Evolutionary conservation across 2,797 vertebrate genomes (phyloP).

Genomic region (Lacerta bilineata): DNA sequence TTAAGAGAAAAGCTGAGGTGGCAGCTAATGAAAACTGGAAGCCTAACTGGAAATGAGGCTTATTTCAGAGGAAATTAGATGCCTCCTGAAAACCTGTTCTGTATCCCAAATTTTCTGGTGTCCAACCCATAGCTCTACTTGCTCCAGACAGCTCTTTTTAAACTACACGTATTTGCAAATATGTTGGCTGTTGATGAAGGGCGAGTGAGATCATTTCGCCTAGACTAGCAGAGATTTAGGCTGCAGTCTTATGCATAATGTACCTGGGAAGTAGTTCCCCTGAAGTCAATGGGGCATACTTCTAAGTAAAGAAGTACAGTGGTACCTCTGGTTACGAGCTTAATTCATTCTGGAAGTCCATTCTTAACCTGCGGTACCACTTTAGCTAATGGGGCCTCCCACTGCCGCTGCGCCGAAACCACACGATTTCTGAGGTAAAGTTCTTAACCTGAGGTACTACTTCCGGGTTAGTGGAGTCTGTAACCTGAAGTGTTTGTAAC

Average conservation of each 20-base stretch:
- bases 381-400: no score
- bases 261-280: no score
- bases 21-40: slow-evolving; percentile 13
- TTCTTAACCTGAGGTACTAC: no score
- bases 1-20: slow-evolving; percentile 18
- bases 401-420: no score
- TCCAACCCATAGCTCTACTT: background rate
- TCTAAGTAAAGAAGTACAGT: background rate
- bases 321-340: no score
- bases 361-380: no score
- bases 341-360: no score
- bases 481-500: no score
- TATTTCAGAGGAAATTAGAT: slow-evolving; percentile 9
- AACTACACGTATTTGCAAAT: background rate
- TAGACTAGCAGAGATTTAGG: background rate
- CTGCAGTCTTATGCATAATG: background rate
- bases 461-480: no score
- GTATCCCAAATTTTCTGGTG: background rate
- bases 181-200: background rate
- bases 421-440: no score
- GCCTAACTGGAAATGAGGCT: background rate
- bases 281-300: background rate
- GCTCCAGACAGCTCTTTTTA: background rate
- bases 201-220: background rate
- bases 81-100: background rate